Conservation (phyloP, 2,797 vertebrate genomes). For the Argya squamiceps region DNA sequence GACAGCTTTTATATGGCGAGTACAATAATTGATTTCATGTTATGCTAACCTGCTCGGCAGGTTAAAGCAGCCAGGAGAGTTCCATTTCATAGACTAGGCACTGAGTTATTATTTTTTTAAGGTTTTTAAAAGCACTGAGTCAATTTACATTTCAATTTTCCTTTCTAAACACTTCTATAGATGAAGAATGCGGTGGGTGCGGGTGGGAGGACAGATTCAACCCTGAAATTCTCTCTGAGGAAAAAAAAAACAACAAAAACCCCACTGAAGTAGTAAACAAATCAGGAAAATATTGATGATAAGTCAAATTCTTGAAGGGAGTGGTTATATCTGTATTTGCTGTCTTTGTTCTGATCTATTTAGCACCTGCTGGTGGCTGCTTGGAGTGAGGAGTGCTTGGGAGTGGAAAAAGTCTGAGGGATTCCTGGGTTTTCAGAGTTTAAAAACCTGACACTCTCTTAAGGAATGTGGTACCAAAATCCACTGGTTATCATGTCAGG, state of each 20-base stretch:
- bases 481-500: not conserved
- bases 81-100: not conserved
- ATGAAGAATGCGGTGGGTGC: not conserved
- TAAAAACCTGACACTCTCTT: not conserved
- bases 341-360: not conserved
- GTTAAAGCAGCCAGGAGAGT: not conserved
- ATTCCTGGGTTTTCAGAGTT: not conserved
- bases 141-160: constrained; percentile 29
- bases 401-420: not conserved
- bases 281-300: not conserved
- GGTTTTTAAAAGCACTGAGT: not conserved
- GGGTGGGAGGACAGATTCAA: not conserved
- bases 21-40: constrained; percentile 47
- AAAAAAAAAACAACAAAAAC: not conserved
- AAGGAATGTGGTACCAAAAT: not conserved
- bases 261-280: not conserved
- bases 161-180: not conserved
- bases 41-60: constrained; percentile 39
- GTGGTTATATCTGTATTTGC: not conserved
- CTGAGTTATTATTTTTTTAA: not conserved
- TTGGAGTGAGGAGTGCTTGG: not conserved
- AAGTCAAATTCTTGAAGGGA: not conserved
- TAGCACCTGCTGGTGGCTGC: not conserved
- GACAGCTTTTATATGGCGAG: constrained; percentile 1
- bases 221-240: not conserved